Percentiles rank a stretch among this genome's conserved stretches.
Evolutionary conservation across 2,113 vertebrate species (phyloP).

Genomic region (Hemiscyllium ocellatum): DNA sequence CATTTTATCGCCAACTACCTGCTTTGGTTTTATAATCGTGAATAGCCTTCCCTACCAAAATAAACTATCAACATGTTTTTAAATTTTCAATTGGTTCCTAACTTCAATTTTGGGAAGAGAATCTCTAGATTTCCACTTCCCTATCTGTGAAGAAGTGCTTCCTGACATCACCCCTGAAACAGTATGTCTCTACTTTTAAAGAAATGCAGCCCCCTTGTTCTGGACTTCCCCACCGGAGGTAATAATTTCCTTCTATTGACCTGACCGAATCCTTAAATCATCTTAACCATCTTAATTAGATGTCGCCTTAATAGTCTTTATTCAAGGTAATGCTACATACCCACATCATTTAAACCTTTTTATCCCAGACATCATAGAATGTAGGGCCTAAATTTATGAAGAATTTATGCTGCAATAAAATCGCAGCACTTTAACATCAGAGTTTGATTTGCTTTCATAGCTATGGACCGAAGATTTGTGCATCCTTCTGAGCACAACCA

Average conservation of each 20-base stretch:
- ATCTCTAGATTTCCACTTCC: neutral
- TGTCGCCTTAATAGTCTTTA: too few species aligned
- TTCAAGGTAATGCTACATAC: neutral
- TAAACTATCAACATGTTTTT: neutral
- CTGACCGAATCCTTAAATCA: neutral
- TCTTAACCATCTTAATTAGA: too few species aligned
- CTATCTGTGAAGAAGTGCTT: neutral
- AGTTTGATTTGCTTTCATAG: neutral
- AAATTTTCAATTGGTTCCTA: neutral
- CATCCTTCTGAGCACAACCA: neutral
- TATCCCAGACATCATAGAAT: too few species aligned
- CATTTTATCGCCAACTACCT: too few species aligned
- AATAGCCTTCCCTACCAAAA: neutral
- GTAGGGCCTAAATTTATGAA: neutral
- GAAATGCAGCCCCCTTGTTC: neutral
- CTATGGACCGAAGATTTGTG: neutral
- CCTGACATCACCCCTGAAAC: neutral
- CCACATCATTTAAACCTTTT: neutral
- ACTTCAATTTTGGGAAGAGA: neutral
- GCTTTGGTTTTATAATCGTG: neutral
- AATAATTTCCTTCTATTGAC: neutral
- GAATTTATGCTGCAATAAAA: neutral
- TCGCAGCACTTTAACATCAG: neutral
- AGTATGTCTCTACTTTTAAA: neutral
- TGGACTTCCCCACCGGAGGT: neutral